phyloP scores from a whole-genome alignment of 2,797 vertebrate species.

The Platalea minor region DNA sequence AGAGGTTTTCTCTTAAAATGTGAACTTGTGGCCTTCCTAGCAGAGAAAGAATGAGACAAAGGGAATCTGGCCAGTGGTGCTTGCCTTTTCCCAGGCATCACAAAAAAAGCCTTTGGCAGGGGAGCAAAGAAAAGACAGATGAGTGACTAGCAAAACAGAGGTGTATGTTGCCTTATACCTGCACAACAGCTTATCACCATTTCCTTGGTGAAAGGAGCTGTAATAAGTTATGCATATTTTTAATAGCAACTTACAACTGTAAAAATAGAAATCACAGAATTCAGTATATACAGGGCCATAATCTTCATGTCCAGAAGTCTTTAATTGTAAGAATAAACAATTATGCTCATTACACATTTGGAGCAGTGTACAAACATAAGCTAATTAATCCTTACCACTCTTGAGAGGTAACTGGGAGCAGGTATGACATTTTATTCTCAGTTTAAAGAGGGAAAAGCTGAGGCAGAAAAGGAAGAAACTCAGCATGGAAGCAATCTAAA shows the following conservation, averaged over 20 bases:
- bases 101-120: background rate
- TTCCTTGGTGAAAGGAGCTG: background rate
- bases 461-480: background rate
- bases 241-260: background rate
- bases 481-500: background rate
- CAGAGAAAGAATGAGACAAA: background rate
- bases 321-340: background rate
- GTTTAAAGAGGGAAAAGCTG: background rate
- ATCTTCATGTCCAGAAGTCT: background rate
- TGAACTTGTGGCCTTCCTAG: background rate
- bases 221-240: background rate
- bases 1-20: constrained; percentile 36
- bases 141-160: background rate
- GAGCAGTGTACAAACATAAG: background rate
- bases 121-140: background rate
- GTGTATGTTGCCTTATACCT: background rate
- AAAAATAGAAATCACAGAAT: background rate
- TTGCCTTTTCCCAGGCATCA: background rate
- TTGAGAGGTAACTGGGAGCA: background rate
- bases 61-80: background rate
- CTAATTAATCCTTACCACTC: background rate
- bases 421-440: background rate
- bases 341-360: background rate
- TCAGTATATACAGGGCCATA: background rate
- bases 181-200: background rate